Conservation (phyloP, 2,113 vertebrate genomes). For the Takifugu bimaculatus region DNA sequence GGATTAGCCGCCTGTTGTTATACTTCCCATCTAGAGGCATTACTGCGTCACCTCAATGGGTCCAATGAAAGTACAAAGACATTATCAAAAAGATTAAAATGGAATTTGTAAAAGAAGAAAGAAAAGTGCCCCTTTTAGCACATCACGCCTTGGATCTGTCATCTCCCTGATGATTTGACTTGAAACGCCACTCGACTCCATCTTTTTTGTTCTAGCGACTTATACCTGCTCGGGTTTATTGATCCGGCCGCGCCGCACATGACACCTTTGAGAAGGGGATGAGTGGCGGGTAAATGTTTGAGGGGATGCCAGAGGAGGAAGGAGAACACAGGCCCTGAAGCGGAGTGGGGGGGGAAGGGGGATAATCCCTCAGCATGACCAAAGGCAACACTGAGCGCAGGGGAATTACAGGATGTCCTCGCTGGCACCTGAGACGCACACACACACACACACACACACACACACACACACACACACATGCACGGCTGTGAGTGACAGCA, state of each 20-base stretch:
- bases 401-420: slow-evolving; percentile 55
- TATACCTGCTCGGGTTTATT: slow-evolving; percentile 13
- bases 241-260: slow-evolving; percentile 19
- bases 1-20: slow-evolving; percentile 2
- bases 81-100: not conserved
- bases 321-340: slow-evolving; percentile 10
- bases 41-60: not conserved
- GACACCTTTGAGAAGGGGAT: not conserved
- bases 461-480: not conserved
- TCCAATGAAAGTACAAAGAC: not conserved
- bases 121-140: too few relatives aligned
- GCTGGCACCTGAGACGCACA: slow-evolving; percentile 48
- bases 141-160: too few relatives aligned
- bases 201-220: too few relatives aligned
- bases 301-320: slow-evolving; percentile 9
- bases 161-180: too few relatives aligned
- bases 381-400: slow-evolving; percentile 33
- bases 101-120: too few relatives aligned
- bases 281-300: slow-evolving; percentile 3
- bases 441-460: slow-evolving; percentile 8
- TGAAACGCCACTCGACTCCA: too few relatives aligned
- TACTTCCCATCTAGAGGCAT: too few relatives aligned
- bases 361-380: slow-evolving; percentile 58
- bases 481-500: slow-evolving; percentile 11
- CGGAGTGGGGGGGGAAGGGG: slow-evolving; percentile 28